Evolutionary conservation across 2,888 invertebrate genomes (phyloP).

Genomic region (Tholera decimalis): DNA sequence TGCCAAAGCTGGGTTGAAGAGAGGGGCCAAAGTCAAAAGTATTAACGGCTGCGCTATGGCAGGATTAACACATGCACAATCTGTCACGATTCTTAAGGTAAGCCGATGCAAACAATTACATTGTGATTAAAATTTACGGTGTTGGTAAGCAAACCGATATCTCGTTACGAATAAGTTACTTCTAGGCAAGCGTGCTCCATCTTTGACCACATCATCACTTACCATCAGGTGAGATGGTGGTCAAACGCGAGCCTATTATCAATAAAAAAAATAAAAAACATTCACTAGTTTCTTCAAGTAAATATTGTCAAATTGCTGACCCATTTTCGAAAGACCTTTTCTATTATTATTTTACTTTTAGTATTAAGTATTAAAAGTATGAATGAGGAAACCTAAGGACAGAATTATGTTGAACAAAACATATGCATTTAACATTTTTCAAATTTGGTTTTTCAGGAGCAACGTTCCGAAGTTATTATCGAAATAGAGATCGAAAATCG

Average conservation of each 20-base stretch:
- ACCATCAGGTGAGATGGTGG: no score
- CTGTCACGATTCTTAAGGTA: slow-evolving; percentile 97
- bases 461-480: slow-evolving; percentile 95
- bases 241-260: no score
- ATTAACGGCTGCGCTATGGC: slow-evolving; percentile 97
- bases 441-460: slow-evolving; percentile 90
- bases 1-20: slow-evolving; percentile 96
- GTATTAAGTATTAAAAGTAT: no score
- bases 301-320: neutral
- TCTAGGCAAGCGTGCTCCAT: no score
- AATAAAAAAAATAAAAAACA: neutral
- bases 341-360: neutral
- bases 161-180: no score
- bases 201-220: no score
- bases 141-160: no score
- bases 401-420: neutral
- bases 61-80: slow-evolving; percentile 96
- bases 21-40: slow-evolving; percentile 97
- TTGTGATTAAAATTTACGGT: no score
- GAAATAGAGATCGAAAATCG: slow-evolving; percentile 92
- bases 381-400: no score
- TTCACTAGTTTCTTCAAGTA: neutral
- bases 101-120: slow-evolving; percentile 28
- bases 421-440: neutral
- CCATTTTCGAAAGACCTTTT: neutral